Evolutionary conservation across 1,140 invertebrate genomes (phyloP), one percentile per base, ranked within the genome.

Genomic region (Cydia amplana): DNA sequence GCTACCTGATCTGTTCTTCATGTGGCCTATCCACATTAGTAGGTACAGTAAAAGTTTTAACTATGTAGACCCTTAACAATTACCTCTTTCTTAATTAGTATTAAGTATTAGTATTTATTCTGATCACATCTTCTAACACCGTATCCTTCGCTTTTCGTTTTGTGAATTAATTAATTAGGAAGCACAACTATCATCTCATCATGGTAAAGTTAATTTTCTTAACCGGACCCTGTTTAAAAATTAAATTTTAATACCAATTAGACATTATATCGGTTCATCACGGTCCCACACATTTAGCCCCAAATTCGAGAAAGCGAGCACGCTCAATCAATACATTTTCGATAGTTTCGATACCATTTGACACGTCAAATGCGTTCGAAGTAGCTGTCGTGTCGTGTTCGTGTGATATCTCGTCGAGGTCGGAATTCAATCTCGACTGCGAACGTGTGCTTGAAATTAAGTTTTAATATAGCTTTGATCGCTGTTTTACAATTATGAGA

Each of bases 401-500:
- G 49, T 51, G 49, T 51, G 49, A 5, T 51, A 51, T 51, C 49
- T 51, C 49, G 49, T 51, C 49, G 49, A 51, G 16, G 14, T 6
- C 18, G 49, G 49, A 51, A 51, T 51, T 51, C 18, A 51, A 51
- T 51, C 49, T 18, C 49, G 49, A 51, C 16, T 51, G n/a, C 49
- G 49, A 7, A 51, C 40, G 40, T 51, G 49, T 51, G 49, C 49
- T 7, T 51, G 16, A 51, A 51, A 51, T 51, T 51, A 51, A 51
- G 49, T 51, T 51, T 51, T 51, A n/a, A 51, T 51, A 51, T 18
- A 51, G 49, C 49, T 51, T 51, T 51, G 49, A 51, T 51, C 7
- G n/a, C 49, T 51, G 49, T 18, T 51, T 18, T 51, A 51, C 49
- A 51, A 6, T 2, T 51, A 51, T 51, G 49, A 51, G 49, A 51